These are phyloP conservation scores for Pelodiscus sinensis DNA, from an alignment of 2,113 vertebrate genomes.

Conservation along the genomic window DNA sequence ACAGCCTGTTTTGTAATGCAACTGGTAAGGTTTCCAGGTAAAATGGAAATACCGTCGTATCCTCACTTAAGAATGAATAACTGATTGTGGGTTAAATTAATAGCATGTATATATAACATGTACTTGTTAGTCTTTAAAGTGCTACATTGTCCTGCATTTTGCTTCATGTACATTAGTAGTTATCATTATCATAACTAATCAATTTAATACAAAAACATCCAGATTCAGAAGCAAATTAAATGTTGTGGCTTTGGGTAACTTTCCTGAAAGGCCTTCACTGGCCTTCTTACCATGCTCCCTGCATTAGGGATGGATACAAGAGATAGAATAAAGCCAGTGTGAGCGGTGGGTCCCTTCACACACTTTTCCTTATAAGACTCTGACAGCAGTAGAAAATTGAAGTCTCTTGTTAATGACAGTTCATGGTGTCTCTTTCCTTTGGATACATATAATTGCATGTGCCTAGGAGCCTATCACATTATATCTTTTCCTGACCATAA, in stretches of 20 bases:
- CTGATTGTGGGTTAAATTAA: not conserved
- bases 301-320: not conserved
- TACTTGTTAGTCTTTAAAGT: too few relatives aligned
- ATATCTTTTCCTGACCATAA: accelerated
- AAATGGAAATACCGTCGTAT: accelerated
- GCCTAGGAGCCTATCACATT: not conserved
- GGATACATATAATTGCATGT: conserved; percentile 1
- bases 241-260: not conserved
- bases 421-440: conserved; percentile 8
- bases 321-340: not conserved
- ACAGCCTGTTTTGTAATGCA: not conserved
- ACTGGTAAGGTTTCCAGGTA: accelerated
- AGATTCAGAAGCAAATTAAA: not conserved
- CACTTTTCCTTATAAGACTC: not conserved
- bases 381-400: not conserved
- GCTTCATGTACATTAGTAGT: too few relatives aligned
- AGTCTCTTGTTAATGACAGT: conserved; percentile 41
- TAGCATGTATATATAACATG: not conserved
- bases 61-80: not conserved
- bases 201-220: too few relatives aligned
- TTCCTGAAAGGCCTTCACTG: not conserved
- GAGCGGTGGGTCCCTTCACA: not conserved
- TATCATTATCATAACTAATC: too few relatives aligned
- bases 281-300: not conserved
- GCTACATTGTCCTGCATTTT: too few relatives aligned